Conservation (phyloP, 1,140 invertebrate species). For the Drosophila aff. region DNA sequence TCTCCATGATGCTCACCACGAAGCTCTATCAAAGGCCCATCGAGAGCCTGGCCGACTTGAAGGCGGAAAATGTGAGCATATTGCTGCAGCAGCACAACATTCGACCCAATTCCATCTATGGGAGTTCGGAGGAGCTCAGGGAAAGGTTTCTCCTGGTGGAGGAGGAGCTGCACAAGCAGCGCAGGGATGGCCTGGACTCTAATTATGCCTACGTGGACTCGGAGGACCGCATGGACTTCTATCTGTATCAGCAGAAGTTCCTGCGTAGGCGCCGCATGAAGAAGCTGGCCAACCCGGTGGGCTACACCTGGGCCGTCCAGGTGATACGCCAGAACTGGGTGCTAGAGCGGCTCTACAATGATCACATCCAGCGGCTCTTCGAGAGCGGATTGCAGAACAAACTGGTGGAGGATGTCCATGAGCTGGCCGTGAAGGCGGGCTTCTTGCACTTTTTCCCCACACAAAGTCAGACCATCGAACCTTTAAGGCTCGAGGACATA, state of each 20-base stretch:
- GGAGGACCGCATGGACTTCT: conserved; percentile 51
- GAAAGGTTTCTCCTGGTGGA: conserved; percentile 34
- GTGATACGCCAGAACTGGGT: conserved; percentile 50
- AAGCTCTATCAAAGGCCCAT: conserved; percentile 45
- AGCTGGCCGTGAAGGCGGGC: conserved; percentile 39
- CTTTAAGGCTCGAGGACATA: conserved; percentile 38
- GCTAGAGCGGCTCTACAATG: conserved; percentile 32
- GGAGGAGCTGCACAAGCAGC: conserved; percentile 7
- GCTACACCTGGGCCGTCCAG: conserved; percentile 53
- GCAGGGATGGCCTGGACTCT: conserved; percentile 21
- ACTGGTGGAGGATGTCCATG: conserved; percentile 42
- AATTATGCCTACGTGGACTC: conserved; percentile 48
- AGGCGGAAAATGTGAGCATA: conserved; percentile 42
- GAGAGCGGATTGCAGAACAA: conserved; percentile 45
- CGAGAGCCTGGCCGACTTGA: conserved; percentile 42
- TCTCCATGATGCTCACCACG: conserved; percentile 54
- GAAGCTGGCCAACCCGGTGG: conserved; percentile 38
- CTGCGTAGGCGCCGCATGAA: conserved; percentile 39
- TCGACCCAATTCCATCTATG: conserved; percentile 23
- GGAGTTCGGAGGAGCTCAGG: conserved; percentile 31
- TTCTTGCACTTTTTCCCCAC: conserved; percentile 49
- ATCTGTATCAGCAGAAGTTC: conserved; percentile 50
- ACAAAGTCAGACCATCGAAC: conserved; percentile 33
- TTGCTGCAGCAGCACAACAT: conserved; percentile 28
- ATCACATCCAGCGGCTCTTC: conserved; percentile 35